Evolutionary conservation across 2,888 invertebrate genomes (phyloP).

Genomic region (Sycophila texana): DNA sequence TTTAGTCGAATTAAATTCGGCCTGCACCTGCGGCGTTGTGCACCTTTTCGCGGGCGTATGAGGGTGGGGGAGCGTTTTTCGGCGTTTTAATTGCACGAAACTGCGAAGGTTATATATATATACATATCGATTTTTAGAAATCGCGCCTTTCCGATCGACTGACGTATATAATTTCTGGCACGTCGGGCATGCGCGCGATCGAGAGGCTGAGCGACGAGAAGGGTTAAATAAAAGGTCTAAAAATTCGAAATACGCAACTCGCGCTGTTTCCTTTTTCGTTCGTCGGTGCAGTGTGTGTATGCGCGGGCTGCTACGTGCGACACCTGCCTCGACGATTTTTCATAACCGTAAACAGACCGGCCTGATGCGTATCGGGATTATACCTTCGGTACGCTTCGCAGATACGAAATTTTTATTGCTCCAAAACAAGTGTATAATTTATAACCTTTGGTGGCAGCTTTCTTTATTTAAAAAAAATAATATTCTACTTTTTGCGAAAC

Average conservation of each 20-base stretch:
- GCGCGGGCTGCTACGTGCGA: conserved; percentile 3
- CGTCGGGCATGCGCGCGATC: neutral
- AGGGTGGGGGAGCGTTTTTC: too few relatives aligned
- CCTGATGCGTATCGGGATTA: conserved; percentile 28
- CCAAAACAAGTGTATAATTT: too few relatives aligned
- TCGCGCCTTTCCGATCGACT: neutral
- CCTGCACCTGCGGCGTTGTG: neutral
- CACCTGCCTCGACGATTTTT: conserved; percentile 21
- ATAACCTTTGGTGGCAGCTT: too few relatives aligned
- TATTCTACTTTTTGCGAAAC: too few relatives aligned
- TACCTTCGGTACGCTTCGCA: conserved; percentile 2
- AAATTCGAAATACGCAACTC: neutral
- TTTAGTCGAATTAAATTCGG: conserved; percentile 3
- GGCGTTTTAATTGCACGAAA: too few relatives aligned
- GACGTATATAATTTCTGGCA: neutral
- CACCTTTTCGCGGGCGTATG: too few relatives aligned
- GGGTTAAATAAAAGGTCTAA: neutral
- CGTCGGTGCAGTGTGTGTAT: neutral
- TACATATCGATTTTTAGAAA: neutral
- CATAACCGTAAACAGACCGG: conserved; percentile 37
- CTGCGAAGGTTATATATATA: too few relatives aligned
- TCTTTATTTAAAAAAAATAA: too few relatives aligned
- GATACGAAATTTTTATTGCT: neutral
- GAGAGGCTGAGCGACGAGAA: neutral
- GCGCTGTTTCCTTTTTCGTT: neutral